phyloP scores from a whole-genome alignment of 2,888 invertebrate species.

The Suillia variegata region DNA sequence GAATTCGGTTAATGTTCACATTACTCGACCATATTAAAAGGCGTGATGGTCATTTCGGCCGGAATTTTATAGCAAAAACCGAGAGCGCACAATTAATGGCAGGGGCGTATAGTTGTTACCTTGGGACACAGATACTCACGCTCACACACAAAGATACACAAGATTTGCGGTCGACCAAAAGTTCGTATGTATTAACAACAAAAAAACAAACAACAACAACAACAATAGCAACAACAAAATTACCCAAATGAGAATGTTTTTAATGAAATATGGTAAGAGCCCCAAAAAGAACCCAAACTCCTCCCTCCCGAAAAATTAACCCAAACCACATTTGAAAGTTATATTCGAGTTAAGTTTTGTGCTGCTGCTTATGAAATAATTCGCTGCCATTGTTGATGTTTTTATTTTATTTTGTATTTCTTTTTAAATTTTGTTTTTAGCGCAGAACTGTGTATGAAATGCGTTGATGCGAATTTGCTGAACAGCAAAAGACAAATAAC shows the following conservation, averaged over 20 bases:
- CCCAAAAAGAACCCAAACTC: slow-evolving; percentile 11
- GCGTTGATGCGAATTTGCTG: neutral
- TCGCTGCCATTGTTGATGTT: neutral
- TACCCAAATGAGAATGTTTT: slow-evolving; percentile 25
- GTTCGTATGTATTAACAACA: too few species aligned
- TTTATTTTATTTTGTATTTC: neutral
- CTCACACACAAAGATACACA: slow-evolving; percentile 26
- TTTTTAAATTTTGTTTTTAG: neutral
- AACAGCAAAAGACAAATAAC: slow-evolving; percentile 2
- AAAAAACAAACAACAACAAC: too few species aligned
- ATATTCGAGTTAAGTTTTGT: too few species aligned
- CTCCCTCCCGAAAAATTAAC: too few species aligned
- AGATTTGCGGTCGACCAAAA: slow-evolving; percentile 46
- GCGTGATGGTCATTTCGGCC: slow-evolving; percentile 50
- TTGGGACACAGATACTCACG: slow-evolving; percentile 36
- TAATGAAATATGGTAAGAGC: slow-evolving; percentile 23
- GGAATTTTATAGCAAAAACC: slow-evolving; percentile 44
- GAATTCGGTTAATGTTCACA: slow-evolving; percentile 56
- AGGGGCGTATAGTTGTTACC: slow-evolving; percentile 32
- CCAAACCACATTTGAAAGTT: too few species aligned
- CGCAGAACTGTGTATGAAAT: slow-evolving; percentile 7
- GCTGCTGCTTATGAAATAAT: too few species aligned
- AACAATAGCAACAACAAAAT: slow-evolving; percentile 9
- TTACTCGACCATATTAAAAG: slow-evolving; percentile 56
- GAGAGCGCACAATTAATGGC: slow-evolving; percentile 4